Conservation (phyloP, 2,797 vertebrate genomes). For the Enteromius thamalakanensis region DNA sequence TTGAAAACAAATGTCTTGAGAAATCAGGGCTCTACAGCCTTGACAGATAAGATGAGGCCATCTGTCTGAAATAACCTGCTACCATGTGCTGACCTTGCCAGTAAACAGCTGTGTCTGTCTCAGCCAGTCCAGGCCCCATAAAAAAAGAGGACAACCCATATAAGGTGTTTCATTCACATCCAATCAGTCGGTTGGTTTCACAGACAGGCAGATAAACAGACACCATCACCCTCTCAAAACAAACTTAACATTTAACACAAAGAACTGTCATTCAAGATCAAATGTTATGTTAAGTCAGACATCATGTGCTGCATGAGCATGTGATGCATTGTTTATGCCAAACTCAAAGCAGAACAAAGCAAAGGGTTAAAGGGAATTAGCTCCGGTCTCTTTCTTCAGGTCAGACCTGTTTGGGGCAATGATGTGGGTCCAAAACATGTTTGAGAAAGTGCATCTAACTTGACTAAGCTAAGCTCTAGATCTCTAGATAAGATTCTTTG, state of each 20-base stretch:
- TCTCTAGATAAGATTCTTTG: slow-evolving; percentile 25
- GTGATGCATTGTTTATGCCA: slow-evolving; percentile 15
- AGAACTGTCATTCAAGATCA: not conserved
- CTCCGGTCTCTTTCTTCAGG: not conserved
- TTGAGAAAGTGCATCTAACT: slow-evolving; percentile 11
- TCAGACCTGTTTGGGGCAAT: slow-evolving; percentile 24
- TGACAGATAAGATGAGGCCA: slow-evolving; percentile 5
- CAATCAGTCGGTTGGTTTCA: not conserved
- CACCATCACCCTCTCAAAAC: not conserved
- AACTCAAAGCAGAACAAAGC: slow-evolving; percentile 1
- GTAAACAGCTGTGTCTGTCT: slow-evolving; percentile 46
- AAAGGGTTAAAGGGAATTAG: not conserved
- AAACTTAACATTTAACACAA: not conserved
- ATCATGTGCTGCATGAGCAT: not conserved
- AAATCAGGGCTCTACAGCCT: slow-evolving; percentile 9
- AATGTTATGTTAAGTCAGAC: slow-evolving; percentile 16
- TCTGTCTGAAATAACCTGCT: slow-evolving; percentile 14
- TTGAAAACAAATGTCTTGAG: not conserved
- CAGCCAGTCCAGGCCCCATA: not conserved
- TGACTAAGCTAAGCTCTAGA: not conserved
- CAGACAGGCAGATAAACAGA: not conserved
- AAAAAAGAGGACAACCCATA: not conserved
- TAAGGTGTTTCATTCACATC: not conserved
- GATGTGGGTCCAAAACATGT: not conserved
- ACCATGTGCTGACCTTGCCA: slow-evolving; percentile 46